phyloP scores from a whole-genome alignment of 2,888 invertebrate species.

The Epinotia ramella region DNA sequence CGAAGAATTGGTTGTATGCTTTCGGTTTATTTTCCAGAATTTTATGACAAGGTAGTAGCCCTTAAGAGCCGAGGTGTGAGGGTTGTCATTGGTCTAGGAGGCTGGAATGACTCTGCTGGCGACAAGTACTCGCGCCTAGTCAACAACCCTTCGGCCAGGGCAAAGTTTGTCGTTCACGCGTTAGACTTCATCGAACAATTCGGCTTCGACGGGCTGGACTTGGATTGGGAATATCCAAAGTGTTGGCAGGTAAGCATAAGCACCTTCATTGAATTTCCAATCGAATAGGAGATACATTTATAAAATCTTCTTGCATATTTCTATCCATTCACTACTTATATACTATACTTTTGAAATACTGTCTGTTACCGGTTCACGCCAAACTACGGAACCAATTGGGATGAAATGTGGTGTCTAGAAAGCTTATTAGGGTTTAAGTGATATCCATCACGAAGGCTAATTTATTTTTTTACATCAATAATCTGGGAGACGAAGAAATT shows the following conservation, averaged over 20 bases:
- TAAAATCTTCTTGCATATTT: neutral
- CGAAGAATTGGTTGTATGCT: neutral
- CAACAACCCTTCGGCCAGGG: conserved; percentile 88
- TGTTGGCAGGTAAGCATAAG: conserved; percentile 91
- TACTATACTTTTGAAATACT: too few relatives aligned
- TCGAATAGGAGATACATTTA: neutral
- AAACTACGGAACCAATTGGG: too few relatives aligned
- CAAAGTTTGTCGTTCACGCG: conserved; percentile 90
- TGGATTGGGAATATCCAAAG: conserved; percentile 98
- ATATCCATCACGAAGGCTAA: too few relatives aligned
- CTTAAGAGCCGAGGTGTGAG: conserved; percentile 90
- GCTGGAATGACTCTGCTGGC: conserved; percentile 97
- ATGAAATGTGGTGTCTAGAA: too few relatives aligned
- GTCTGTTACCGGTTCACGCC: too few relatives aligned
- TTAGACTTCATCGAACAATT: conserved; percentile 91
- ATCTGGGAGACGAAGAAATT: too few relatives aligned
- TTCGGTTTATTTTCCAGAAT: conserved; percentile 82
- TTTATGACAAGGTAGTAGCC: conserved; percentile 93
- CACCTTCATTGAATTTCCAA: conserved; percentile 16
- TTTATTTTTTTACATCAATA: too few relatives aligned
- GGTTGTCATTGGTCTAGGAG: conserved; percentile 95
- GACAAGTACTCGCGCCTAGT: conserved; percentile 95
- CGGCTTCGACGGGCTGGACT: conserved; percentile 95
- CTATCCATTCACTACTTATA: neutral
- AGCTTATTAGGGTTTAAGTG: too few relatives aligned